These are phyloP conservation scores for Idaea biselata DNA, from an alignment of 2,888 invertebrate genomes.

Conservation along the genomic window DNA sequence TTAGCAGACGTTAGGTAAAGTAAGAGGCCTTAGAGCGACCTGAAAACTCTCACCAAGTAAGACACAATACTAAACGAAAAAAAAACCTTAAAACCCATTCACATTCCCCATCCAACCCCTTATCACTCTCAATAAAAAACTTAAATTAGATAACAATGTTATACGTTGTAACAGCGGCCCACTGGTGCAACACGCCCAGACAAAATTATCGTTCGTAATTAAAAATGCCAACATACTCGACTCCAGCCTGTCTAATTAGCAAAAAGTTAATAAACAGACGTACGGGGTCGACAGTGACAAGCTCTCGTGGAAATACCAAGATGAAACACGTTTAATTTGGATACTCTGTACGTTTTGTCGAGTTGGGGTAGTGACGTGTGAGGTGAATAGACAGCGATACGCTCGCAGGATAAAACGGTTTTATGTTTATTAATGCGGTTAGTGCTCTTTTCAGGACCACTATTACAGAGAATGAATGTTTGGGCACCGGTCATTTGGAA, in stretches of 20 bases:
- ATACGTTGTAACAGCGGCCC: slow-evolving; percentile 45
- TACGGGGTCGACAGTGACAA: slow-evolving; percentile 73
- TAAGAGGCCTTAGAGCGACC: too few species aligned
- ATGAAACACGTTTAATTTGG: slow-evolving; percentile 79
- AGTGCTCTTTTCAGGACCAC: background rate
- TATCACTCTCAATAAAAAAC: slow-evolving; percentile 50
- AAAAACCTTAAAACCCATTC: background rate
- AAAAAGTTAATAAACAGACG: slow-evolving; percentile 80
- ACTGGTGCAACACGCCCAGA: slow-evolving; percentile 45
- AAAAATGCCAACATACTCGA: slow-evolving; percentile 78
- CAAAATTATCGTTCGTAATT: slow-evolving; percentile 73
- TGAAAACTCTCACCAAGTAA: too few species aligned
- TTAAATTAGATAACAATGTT: slow-evolving; percentile 52
- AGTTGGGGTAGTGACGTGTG: slow-evolving; percentile 40
- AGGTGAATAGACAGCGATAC: slow-evolving; percentile 17
- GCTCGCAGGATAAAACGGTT: background rate
- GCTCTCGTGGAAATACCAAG: slow-evolving; percentile 77
- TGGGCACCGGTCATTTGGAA: background rate
- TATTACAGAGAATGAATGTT: background rate
- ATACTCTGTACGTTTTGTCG: slow-evolving; percentile 48
- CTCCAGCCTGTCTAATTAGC: slow-evolving; percentile 75
- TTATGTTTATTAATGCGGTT: background rate
- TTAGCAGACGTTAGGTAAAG: too few species aligned
- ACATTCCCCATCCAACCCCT: slow-evolving; percentile 4
- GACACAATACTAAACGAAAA: too few species aligned